Base-by-base conservation (phyloP, 2,797 vertebrate species). In the Chiroxiphia lanceolata region DNA sequence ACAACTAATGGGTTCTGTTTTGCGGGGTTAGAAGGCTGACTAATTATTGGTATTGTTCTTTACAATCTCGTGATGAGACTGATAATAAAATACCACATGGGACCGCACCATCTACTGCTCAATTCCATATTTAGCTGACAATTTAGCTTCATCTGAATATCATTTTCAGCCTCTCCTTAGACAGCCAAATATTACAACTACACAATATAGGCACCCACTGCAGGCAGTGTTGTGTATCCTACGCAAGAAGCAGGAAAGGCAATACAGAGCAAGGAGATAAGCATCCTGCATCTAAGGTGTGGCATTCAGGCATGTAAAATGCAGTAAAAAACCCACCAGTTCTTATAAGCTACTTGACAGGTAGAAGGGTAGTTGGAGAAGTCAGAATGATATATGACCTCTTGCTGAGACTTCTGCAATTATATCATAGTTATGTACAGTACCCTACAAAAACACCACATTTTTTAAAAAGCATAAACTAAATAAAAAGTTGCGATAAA, bases 41-140 rank as follows among this genome's bases (percentile, higher is more conserved):
- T 95, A 95, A 95, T 96, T 94, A 93, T 83, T 88, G 18, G 16
- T 53, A 92, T 93, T 94, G 75, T 93, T 91, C 79, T 94, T 95
- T 93, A 95, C 65, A 93, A 78, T 64, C 77, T 92, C 72, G 53
- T 89, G 92, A 86, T 92, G 50, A 87, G 84, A 95, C 86, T 93
- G 92, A 90, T 85, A 90, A 94, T 53, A 94, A 91, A 97, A 93
- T 91, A 93, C 33, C 50, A 93, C 68, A 85, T 77, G 69, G 40
- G 83, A 84, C 71, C 89, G 92, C 83, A 93, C 70, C 74, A 77
- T 68, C 44, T 68, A 93, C 64, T 64, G 48, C 72, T 94, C 82
- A 89, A 67, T 90, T 96, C 91, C 95, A 25, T 79, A 90, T 91
- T 91, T 92, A 91, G 26, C 36, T 94, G 75, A 64, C 65, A 87